Evolutionary conservation across 2,888 invertebrate species (phyloP), one percentile per base, ranked within the genome.

Genomic region (Psococerastis gibbosa): DNA sequence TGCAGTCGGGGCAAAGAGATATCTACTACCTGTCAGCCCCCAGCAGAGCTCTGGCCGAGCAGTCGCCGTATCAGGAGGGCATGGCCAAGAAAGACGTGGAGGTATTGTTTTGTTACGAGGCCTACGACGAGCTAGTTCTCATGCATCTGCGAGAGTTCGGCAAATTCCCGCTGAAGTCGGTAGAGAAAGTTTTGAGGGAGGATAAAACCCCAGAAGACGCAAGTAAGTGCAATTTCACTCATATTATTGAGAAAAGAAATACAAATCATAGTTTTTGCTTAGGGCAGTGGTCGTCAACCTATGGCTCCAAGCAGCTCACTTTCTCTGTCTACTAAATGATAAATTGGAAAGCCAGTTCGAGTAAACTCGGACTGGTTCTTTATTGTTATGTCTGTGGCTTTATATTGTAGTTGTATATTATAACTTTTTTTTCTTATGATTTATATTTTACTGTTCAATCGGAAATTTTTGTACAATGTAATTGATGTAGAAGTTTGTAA

Each of bases 21-120:
- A 84, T 97, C 52, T 95, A 82, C 62, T 97, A 94, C 59, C 67
- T 97, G 51, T 83, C 89, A 23, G 88, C 94, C 11, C 95, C 95
- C 5, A 94, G 91, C 59, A 91, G 97, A 20, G 72, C 76, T 47
- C 66, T 97, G 43, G 97, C 97, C 0, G 88, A 92, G 63, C 73
- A 80, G 0, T 95, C 95, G 0, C 95, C 97, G 0, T 97, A 97
- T 60, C 88, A 79, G 55, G 97, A 97, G 64, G 82, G 85, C 9
- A 67, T 97, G 13, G 87, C 85, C 58, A 78, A 81, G 56, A 78
- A 78, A 42, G 77, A 87, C 52, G 73, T 83, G 3, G 91, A 95
- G 65, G 94, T 97, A 0, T 62, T 97, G 11, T 97, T 92, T 64
- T 88, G 94, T 56, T 94, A 87, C 55, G 95, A 97, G 57, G 80